These are phyloP conservation scores for Tetragnatha versicolor DNA, from an alignment of 1,140 invertebrate species.

Conservation along the genomic window DNA sequence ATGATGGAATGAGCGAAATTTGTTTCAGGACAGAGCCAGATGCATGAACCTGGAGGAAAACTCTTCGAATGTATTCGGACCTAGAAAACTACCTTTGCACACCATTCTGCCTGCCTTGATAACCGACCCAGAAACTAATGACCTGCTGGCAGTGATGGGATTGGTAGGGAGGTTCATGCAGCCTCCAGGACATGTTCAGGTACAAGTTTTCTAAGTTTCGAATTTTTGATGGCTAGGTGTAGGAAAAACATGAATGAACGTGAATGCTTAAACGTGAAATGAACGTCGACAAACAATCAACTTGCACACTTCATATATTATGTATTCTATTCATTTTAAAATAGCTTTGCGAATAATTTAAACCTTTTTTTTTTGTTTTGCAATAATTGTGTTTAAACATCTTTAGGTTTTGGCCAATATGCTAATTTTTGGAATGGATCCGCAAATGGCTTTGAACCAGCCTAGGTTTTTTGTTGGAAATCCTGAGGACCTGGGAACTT, in stretches of 20 bases:
- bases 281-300: neutral
- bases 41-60: constrained; percentile 43
- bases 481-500: neutral
- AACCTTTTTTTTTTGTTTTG: too few species aligned
- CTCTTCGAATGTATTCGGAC: constrained; percentile 60
- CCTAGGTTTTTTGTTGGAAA: constrained; percentile 62
- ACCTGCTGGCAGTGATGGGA: constrained; percentile 62
- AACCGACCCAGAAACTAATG: constrained; percentile 60
- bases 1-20: neutral
- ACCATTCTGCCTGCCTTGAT: constrained; percentile 66
- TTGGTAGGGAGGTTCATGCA: constrained; percentile 66
- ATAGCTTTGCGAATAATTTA: too few species aligned
- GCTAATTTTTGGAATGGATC: constrained; percentile 65
- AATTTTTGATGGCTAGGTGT: neutral
- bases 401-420: constrained; percentile 63
- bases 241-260: neutral
- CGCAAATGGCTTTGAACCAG: constrained; percentile 64
- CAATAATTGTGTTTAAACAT: too few species aligned
- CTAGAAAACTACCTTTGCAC: constrained; percentile 62
- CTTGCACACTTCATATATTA: too few species aligned
- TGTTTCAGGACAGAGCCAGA: constrained; percentile 39
- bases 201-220: neutral
- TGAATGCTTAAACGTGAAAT: neutral
- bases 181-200: constrained; percentile 66
- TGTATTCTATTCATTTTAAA: too few species aligned